Conservation (phyloP, 1,140 invertebrate genomes). For the Diabrotica undecimpunctata region DNA sequence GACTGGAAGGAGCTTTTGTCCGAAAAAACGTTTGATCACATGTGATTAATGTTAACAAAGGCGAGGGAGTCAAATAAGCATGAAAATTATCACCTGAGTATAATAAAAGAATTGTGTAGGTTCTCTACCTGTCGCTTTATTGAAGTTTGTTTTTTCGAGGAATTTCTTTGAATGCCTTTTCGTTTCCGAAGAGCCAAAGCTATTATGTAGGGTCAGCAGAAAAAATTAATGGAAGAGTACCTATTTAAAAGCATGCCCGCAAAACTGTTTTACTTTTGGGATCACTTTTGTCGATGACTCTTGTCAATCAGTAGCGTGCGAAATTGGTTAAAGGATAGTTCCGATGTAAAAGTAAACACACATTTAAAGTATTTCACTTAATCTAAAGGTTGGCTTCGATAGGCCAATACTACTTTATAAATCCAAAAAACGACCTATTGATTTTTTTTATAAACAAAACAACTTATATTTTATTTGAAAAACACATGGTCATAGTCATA, state of each 20-base stretch:
- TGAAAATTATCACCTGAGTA: conserved; percentile 1
- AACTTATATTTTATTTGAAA: too few relatives aligned
- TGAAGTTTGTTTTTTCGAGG: not conserved
- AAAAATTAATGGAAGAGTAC: not conserved
- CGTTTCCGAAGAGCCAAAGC: not conserved
- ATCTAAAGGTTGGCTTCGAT: too few relatives aligned
- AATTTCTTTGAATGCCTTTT: not conserved
- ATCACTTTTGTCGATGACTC: not conserved
- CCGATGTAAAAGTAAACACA: too few relatives aligned
- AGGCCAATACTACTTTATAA: too few relatives aligned
- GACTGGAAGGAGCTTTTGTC: not conserved
- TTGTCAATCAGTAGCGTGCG: not conserved
- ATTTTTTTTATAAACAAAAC: too few relatives aligned
- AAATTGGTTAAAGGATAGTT: too few relatives aligned
- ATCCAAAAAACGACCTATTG: too few relatives aligned
- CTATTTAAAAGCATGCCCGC: not conserved
- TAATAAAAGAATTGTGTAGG: not conserved
- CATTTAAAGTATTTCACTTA: too few relatives aligned
- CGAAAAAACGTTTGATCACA: conserved; percentile 1
- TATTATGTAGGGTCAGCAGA: not conserved
- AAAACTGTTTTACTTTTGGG: not conserved
- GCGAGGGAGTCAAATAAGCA: not conserved
- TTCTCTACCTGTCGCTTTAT: not conserved
- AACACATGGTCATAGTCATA: too few relatives aligned
- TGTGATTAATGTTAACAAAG: conserved; percentile 1